phyloP scores from a whole-genome alignment of 2,113 vertebrate species.

The Saimiri boliviensis region DNA sequence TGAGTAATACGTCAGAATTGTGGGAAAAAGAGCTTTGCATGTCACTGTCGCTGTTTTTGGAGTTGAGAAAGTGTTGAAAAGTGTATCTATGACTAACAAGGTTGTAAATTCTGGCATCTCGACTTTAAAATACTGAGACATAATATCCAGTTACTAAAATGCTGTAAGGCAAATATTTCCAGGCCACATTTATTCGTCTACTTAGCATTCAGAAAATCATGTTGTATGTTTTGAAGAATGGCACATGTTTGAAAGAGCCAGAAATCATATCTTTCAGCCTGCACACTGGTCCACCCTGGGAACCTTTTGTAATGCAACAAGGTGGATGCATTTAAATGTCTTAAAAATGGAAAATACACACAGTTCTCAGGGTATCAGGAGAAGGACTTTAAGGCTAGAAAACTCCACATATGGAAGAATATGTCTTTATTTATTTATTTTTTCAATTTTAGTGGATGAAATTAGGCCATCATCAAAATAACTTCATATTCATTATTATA shows the following conservation, averaged over 20 bases:
- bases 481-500: neutral
- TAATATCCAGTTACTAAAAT: neutral
- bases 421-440: too few species aligned
- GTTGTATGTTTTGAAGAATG: neutral
- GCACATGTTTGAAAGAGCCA: neutral
- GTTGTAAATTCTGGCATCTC: neutral
- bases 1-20: neutral
- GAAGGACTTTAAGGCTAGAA: neutral
- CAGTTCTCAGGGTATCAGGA: too few species aligned
- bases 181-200: neutral
- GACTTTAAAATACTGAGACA: neutral
- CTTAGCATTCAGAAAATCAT: neutral
- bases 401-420: neutral
- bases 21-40: rapidly evolving
- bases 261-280: neutral
- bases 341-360: neutral
- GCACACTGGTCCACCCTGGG: neutral
- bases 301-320: neutral
- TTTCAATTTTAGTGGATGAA: neutral
- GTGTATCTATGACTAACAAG: neutral
- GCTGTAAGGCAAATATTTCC: neutral
- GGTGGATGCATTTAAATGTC: neutral
- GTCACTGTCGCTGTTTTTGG: neutral
- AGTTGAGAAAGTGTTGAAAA: neutral
- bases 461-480: too few species aligned